Evolutionary conservation across 2,888 invertebrate species (phyloP), one percentile per base, ranked within the genome.

Genomic region (Parochlus steinenii): DNA sequence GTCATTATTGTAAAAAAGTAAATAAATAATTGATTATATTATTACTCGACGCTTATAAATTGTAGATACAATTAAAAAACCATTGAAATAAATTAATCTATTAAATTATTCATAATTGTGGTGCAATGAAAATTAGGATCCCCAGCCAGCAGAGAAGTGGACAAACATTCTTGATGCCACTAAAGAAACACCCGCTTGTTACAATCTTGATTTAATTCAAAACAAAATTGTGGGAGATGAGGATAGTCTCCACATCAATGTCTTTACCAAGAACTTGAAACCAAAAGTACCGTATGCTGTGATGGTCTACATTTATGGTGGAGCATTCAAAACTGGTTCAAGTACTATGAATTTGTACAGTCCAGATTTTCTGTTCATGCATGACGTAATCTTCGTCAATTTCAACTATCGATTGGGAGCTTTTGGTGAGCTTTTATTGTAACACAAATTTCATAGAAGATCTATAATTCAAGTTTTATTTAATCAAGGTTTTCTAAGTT

Each of bases 241-340:
- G 47, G 64, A 68, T 46, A 68, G 67, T 40, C 45, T 67, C 3
- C 62, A 62, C 44, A 43, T 67, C n/a, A 67, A 66, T 48, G 60
- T 67, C 0, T 58, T 50, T 22, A 52, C 53, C 6, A 55, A 50
- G 36, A 48, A 54, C 8, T 14, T 18, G 3, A 17, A 5, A 5
- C 26, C 27, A 6, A 20, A 5, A 0, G 45, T 45, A 28, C 47
- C 43, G 3, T 45, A 49, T 2, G 57, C 58, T 0, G 57, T 65
- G 0, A 54, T 65, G 57, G 56, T 65, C 4, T 65, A 59, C 54
- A 61, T 65, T 32, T 62, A 61, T 45, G 65, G 65, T 1, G 65
- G 65, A 3, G 63, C 58, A 8, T 64, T 61, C 40, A 55, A 56
- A 39, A 48, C 51, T 14, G 63, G 63, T 12, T 61, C 61, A n/a